Evolutionary conservation across 2,113 vertebrate genomes (phyloP).

Genomic region (Australoheros scitulus): DNA sequence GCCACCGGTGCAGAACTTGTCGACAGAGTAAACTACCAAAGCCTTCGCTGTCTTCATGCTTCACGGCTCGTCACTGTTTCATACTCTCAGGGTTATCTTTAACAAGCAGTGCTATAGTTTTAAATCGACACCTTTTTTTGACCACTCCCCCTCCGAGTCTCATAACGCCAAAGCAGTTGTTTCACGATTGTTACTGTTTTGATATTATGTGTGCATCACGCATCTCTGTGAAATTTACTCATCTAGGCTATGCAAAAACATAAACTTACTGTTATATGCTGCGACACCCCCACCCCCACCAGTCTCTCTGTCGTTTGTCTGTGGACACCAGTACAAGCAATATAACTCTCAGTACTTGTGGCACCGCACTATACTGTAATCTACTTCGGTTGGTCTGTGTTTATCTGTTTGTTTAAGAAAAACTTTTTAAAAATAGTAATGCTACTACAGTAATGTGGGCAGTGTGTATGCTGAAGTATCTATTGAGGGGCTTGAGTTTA

Average conservation of each 20-base stretch:
- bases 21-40: conserved; percentile 25
- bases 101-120: conserved; percentile 41
- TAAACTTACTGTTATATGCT: conserved; percentile 73
- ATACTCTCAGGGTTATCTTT: conserved; percentile 69
- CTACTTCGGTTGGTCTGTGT: conserved; percentile 51
- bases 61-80: conserved; percentile 15
- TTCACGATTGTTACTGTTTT: not conserved
- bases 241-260: conserved; percentile 81
- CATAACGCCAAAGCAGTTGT: conserved; percentile 66
- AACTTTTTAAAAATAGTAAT: conserved; percentile 31
- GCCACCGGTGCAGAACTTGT: not conserved
- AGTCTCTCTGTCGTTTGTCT: conserved; percentile 41
- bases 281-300: conserved; percentile 49
- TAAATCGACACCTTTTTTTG: conserved; percentile 10
- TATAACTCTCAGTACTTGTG: conserved; percentile 68
- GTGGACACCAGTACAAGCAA: conserved; percentile 74
- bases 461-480: conserved; percentile 47
- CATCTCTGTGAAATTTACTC: conserved; percentile 65
- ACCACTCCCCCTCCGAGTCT: conserved; percentile 17
- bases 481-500: conserved; percentile 24
- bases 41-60: not conserved
- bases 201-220: conserved; percentile 39
- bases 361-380: conserved; percentile 75
- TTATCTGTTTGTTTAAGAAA: conserved; percentile 53
- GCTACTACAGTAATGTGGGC: conserved; percentile 43